phyloP scores from a whole-genome alignment of 1,140 invertebrate genomes.

The Scaptomyza graminum region DNA sequence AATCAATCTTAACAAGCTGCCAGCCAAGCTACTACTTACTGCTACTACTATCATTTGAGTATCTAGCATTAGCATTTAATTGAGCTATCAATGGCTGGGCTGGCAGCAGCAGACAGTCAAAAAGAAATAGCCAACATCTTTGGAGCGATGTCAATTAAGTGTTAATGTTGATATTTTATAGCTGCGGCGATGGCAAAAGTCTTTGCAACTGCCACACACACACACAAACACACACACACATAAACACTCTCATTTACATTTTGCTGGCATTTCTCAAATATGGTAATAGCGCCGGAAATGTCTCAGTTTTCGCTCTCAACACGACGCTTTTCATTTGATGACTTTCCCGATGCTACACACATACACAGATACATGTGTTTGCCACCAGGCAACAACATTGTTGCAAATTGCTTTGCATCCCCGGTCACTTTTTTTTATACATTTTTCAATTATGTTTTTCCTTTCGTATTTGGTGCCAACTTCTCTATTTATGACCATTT shows the following conservation, averaged over 20 bases:
- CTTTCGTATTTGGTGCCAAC: background rate
- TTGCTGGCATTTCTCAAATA: constrained; percentile 28
- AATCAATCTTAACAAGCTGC: constrained; percentile 19
- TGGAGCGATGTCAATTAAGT: constrained; percentile 30
- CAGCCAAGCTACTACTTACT: no score
- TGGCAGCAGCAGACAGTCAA: no score
- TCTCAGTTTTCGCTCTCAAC: constrained; percentile 9
- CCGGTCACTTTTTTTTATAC: constrained; percentile 27
- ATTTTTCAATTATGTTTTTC: constrained; percentile 29
- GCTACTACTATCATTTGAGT: background rate
- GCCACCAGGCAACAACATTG: constrained; percentile 1
- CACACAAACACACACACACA: no score
- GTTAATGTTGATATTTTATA: constrained; percentile 45
- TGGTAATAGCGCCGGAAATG: constrained; percentile 29
- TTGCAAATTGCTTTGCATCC: constrained; percentile 6
- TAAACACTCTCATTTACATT: constrained; percentile 26
- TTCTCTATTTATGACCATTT: constrained; percentile 25
- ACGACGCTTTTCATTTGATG: constrained; percentile 25
- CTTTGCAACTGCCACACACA: background rate
- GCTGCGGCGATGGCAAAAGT: constrained; percentile 1
- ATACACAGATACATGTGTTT: no score
- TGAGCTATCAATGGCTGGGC: constrained; percentile 27
- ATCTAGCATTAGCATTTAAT: constrained; percentile 44
- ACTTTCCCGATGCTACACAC: constrained; percentile 14
- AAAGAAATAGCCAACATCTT: background rate